phyloP scores from a whole-genome alignment of 2,797 vertebrate species.

The Phoebastria nigripes region DNA sequence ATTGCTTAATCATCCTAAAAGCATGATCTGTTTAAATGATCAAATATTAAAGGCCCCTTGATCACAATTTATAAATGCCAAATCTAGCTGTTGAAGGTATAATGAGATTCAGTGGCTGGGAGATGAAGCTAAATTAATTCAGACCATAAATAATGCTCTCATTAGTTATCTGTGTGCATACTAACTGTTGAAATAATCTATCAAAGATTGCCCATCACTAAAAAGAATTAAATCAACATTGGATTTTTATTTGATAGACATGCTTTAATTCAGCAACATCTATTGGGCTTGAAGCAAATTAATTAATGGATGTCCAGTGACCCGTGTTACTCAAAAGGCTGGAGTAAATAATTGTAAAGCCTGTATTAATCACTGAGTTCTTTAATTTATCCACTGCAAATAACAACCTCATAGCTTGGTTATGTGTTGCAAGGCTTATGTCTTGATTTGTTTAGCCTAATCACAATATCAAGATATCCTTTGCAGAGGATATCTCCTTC shows the following conservation, averaged over 20 bases:
- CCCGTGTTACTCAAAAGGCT: neutral
- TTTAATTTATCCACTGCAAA: slow-evolving; percentile 7
- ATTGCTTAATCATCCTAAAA: slow-evolving; percentile 2
- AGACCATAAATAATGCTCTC: slow-evolving; percentile 38
- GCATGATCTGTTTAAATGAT: neutral
- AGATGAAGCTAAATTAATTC: slow-evolving; percentile 37
- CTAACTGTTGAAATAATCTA: slow-evolving; percentile 15
- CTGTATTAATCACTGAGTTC: neutral
- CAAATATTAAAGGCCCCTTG: slow-evolving; percentile 15
- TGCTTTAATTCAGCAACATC: slow-evolving; percentile 16
- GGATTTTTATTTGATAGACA: neutral
- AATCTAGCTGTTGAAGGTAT: neutral
- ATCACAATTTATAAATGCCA: slow-evolving; percentile 23
- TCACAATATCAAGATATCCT: neutral
- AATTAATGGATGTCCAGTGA: slow-evolving; percentile 8
- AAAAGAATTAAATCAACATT: neutral
- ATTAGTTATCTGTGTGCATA: slow-evolving; percentile 16
- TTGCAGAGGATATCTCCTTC: neutral
- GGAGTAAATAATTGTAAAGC: slow-evolving; percentile 1
- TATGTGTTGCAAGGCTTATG: neutral
- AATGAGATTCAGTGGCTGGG: slow-evolving; percentile 5
- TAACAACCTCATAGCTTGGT: neutral
- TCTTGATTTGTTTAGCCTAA: neutral
- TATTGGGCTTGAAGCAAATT: neutral
- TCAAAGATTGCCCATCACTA: neutral